Evolutionary conservation across 2,797 vertebrate genomes (phyloP).

Genomic region (Phylloscopus collybita): DNA sequence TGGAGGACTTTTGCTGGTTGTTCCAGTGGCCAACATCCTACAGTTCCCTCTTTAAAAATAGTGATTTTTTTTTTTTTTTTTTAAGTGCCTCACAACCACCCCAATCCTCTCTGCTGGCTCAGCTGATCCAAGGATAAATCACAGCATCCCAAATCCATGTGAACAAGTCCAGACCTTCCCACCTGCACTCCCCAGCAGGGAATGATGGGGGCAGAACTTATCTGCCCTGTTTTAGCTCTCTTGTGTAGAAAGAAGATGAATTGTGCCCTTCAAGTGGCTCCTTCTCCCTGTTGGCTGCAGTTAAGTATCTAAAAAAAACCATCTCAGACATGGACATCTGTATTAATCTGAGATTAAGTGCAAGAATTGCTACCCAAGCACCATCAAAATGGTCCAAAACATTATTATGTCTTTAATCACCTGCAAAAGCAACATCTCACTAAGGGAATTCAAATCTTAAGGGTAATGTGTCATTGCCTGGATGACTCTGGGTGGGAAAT

Average conservation of each 20-base stretch:
- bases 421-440: background rate
- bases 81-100: background rate
- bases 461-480: background rate
- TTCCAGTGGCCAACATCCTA: background rate
- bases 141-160: rapidly evolving
- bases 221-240: background rate
- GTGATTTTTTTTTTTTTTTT: rapidly evolving
- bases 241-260: background rate
- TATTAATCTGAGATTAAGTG: background rate
- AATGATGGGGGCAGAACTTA: background rate
- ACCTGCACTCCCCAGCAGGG: background rate
- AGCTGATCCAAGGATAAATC: background rate
- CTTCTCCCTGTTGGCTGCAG: background rate
- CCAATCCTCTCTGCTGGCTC: background rate
- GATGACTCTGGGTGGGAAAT: background rate
- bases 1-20: rapidly evolving
- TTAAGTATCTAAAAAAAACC: background rate
- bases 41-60: background rate
- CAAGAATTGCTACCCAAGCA: background rate
- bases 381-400: background rate
- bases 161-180: background rate
- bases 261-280: background rate
- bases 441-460: background rate
- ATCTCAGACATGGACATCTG: background rate
- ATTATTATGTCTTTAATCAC: background rate